A percentile compares a stretch with the other conserved stretches of the same genome.
phyloP scores from a whole-genome alignment of 2,113 vertebrate genomes.

The Cyprinodon tularosa region DNA sequence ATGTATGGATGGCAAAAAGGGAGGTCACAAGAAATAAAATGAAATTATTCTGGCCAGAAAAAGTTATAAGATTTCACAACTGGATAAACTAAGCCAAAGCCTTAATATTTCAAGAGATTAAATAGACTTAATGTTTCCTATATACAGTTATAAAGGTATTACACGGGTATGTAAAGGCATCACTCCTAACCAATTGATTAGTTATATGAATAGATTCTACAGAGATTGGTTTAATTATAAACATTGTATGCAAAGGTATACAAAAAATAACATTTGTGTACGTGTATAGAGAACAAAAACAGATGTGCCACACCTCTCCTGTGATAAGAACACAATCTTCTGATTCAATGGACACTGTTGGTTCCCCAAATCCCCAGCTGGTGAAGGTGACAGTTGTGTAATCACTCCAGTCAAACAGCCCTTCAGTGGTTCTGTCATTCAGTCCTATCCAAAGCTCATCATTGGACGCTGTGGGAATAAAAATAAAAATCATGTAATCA shows the following conservation, averaged over 20 bases:
- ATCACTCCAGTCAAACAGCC: constrained; percentile 94
- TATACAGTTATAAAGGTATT: not conserved
- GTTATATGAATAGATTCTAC: too few species aligned
- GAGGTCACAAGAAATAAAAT: not conserved
- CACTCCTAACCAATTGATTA: too few species aligned
- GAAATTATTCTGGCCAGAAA: not conserved
- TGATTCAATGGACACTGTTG: constrained; percentile 71
- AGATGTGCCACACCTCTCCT: constrained; percentile 80
- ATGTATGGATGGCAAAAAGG: not conserved
- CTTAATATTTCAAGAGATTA: not conserved
- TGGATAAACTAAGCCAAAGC: not conserved
- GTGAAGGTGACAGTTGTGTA: constrained; percentile 85
- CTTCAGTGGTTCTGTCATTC: constrained; percentile 87
- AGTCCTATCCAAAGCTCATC: constrained; percentile 94
- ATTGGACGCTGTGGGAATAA: constrained; percentile 70
- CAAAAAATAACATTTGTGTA: not conserved
- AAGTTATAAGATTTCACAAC: not conserved
- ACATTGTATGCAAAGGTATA: not conserved
- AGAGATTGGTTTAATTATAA: too few species aligned
- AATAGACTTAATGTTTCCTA: not conserved
- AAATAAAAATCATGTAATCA: not conserved
- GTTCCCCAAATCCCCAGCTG: constrained; percentile 86
- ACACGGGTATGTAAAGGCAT: not conserved
- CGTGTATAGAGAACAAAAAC: not conserved
- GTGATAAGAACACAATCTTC: constrained; percentile 90